phyloP scores from a whole-genome alignment of 2,888 invertebrate species.

The Bellardia pandia region DNA sequence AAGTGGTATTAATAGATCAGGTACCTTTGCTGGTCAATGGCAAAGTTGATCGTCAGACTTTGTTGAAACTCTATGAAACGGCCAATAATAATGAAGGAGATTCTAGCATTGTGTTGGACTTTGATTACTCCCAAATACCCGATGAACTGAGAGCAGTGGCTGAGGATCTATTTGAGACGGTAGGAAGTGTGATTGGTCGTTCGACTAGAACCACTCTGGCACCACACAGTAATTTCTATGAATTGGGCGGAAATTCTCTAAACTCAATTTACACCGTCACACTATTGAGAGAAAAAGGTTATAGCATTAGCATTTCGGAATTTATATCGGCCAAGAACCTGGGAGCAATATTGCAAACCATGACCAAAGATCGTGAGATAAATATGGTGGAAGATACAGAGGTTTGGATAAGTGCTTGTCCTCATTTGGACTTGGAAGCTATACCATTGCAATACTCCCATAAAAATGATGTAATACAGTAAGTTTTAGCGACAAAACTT shows the following conservation, averaged over 20 bases:
- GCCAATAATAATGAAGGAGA: conserved; percentile 86
- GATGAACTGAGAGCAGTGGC: conserved; percentile 87
- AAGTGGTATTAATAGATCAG: conserved; percentile 89
- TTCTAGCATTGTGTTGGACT: conserved; percentile 86
- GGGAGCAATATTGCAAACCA: conserved; percentile 88
- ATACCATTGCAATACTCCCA: conserved; percentile 84
- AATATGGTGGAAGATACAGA: conserved; percentile 80
- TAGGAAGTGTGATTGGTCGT: conserved; percentile 89
- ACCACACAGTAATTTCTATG: conserved; percentile 90
- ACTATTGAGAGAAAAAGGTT: conserved; percentile 90
- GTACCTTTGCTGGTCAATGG: conserved; percentile 94
- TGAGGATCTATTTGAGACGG: conserved; percentile 89
- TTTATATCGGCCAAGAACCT: conserved; percentile 90
- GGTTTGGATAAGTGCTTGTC: conserved; percentile 79
- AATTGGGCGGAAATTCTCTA: conserved; percentile 93
- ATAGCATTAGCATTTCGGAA: conserved; percentile 92
- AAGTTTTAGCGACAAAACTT: conserved; percentile 80
- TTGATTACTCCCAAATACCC: conserved; percentile 88
- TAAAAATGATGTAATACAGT: conserved; percentile 89
- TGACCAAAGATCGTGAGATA: conserved; percentile 82
- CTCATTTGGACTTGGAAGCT: conserved; percentile 81
- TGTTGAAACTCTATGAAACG: conserved; percentile 90
- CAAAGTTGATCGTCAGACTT: conserved; percentile 92
- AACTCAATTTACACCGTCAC: conserved; percentile 94
- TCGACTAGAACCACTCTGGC: conserved; percentile 87